These are phyloP conservation scores for Megalonaias nervosa DNA, from an alignment of 1,140 invertebrate species.

Conservation along the genomic window DNA sequence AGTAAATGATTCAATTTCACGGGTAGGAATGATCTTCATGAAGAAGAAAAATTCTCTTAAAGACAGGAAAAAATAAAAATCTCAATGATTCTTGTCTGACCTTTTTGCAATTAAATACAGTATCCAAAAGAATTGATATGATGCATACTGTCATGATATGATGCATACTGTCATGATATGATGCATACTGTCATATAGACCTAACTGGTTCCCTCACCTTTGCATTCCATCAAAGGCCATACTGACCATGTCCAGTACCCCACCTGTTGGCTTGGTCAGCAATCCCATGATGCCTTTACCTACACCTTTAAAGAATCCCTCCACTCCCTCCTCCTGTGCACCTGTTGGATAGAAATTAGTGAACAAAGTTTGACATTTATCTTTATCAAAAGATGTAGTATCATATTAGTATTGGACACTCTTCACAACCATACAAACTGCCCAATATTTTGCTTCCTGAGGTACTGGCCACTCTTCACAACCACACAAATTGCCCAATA, in stretches of 20 bases:
- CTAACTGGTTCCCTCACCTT: constrained; percentile 71
- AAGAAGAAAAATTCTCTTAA: no score
- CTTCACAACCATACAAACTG: no score
- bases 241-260: constrained; percentile 77
- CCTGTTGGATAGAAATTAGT: constrained; percentile 69
- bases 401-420: not conserved
- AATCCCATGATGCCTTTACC: constrained; percentile 77
- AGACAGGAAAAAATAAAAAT: no score
- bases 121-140: not conserved
- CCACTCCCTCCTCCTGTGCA: constrained; percentile 79
- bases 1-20: no score
- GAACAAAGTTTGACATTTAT: not conserved
- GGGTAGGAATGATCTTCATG: no score
- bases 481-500: no score
- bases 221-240: constrained; percentile 80
- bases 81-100: not conserved
- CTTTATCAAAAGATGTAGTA: not conserved
- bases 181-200: not conserved
- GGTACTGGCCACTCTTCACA: no score
- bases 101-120: not conserved
- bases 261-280: constrained; percentile 77
- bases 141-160: not conserved
- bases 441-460: no score
- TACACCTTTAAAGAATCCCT: constrained; percentile 80
- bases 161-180: not conserved